phyloP scores from a whole-genome alignment of 2,888 invertebrate species.

The Blastobasis adustella region DNA sequence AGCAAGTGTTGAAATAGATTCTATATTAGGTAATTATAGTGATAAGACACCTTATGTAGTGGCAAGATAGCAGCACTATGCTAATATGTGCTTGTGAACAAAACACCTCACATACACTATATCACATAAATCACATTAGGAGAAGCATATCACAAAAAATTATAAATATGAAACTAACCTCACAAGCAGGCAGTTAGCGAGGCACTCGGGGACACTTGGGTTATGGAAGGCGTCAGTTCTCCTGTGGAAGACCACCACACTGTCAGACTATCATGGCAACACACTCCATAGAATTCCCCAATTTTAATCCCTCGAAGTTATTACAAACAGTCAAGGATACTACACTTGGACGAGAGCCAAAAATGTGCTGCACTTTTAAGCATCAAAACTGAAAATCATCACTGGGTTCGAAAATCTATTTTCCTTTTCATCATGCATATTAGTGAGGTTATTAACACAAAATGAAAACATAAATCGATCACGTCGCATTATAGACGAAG shows the following conservation, averaged over 20 bases:
- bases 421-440: conserved; percentile 22
- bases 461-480: conserved; percentile 9
- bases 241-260: conserved; percentile 63
- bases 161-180: conserved; percentile 50
- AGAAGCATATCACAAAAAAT: background rate
- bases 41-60: too few species aligned
- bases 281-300: conserved; percentile 33
- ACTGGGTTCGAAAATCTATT: conserved; percentile 23
- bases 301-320: conserved; percentile 37
- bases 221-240: conserved; percentile 63
- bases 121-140: too few species aligned
- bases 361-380: conserved; percentile 49
- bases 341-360: conserved; percentile 59
- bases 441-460: conserved; percentile 39
- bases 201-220: conserved; percentile 64
- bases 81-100: too few species aligned
- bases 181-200: conserved; percentile 67
- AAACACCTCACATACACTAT: too few species aligned
- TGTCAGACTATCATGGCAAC: conserved; percentile 36
- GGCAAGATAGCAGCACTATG: too few species aligned
- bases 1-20: too few species aligned
- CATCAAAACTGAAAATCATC: conserved; percentile 57
- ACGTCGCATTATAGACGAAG: too few species aligned
- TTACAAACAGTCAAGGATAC: conserved; percentile 62
- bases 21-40: too few species aligned